Base-by-base conservation (phyloP, 2,888 invertebrate genomes). In the Cataglyphis livida region DNA sequence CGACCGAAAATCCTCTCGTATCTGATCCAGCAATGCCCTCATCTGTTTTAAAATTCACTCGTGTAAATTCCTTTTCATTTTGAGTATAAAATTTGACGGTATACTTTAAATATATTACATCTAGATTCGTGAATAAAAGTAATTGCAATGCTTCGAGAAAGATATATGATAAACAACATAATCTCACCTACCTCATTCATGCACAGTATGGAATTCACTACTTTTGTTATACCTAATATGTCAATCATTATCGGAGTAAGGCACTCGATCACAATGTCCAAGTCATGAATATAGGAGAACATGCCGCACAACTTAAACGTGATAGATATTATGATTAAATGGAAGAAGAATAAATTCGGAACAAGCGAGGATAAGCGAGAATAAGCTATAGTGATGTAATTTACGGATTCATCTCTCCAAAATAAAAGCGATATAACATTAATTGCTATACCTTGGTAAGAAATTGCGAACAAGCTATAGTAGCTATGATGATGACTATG, bases 231-330 rank as follows among this genome's bases (percentile, higher is more conserved):
- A 44, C 71, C 44, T 12, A 70, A 78, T 35, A 78, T 32, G 25
- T 78, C 71, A 25, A 78, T n/a, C 44, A 78, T 70, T 59, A 70
- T 59, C 59, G 78, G 71, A 44, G 59, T 25, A 5, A 78, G 59
- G 9, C 78, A 78, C 15, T 78, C 78, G 59, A 78, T 78, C 32
- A 78, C 28, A 21, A 59, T 32, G 1, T 68, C 57, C 78, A 78
- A 44, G 44, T 78, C 78, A 32, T 70, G 41, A 68, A 78, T 78
- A 7, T 78, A 59, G 12, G 59, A 6, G 2, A 59, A 44, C 44
- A 78, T 78, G 25, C 70, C 54, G 15, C 57, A 68, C 21, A 70
- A 15, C 78, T 78, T 78, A 12, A 78, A 68, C n/a, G 5, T 41
- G 12, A n/a, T 41, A 54, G 66, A 65, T 59, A 21, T 21, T 15